Evolutionary conservation across 2,797 vertebrate genomes (phyloP), one percentile per base, ranked within the genome.

Genomic region (Falco naumanni): DNA sequence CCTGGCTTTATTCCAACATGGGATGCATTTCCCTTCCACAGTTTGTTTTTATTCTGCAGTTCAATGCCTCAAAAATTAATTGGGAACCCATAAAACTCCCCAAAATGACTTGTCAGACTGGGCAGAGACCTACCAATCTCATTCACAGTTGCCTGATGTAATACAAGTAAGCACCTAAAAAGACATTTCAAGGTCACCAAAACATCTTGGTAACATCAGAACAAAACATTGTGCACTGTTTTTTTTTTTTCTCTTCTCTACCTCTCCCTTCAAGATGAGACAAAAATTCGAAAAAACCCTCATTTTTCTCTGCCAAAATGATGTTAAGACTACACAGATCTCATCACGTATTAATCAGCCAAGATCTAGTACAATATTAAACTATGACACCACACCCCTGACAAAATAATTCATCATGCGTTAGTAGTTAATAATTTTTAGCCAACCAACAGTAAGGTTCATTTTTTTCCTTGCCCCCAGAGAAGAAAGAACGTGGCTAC

Each of bases 291-390:
- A 68, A 48, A 48, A 93, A 89, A 20, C 37, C 37, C 7, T 31
- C 15, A 3, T 17, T 61, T 70, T 48, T 63, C 47, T 12, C 26
- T 16, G 28, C 22, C 65, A 78, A 33, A 79, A 78, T 9, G 5
- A 22, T 12, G 4, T 24, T 60, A 11, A 43, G 61, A 47, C 10
- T 7, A 6, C 59, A n/a, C 5, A 15, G 51, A 61, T 4, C 29
- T 54, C 26, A 22, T 8, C 1, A 0, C 0, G 7, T 16, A 31
- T 41, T 39, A 39, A 48, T 18, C n/a, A 41, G n/a, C 50, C 37
- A 24, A 59, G 28, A 41, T 41, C 22, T 47, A 64, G 65, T 11
- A 25, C 0, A 48, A 13, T 8, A 64, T 22, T 33, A 29, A 82
- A 64, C 26, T 5, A n/a, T 2, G 5, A n/a, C 11, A n/a, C 16